Evolutionary conservation across 64 coral and sea anemone species (phyloP).

Genomic region (Dendronephthya gigantea): DNA sequence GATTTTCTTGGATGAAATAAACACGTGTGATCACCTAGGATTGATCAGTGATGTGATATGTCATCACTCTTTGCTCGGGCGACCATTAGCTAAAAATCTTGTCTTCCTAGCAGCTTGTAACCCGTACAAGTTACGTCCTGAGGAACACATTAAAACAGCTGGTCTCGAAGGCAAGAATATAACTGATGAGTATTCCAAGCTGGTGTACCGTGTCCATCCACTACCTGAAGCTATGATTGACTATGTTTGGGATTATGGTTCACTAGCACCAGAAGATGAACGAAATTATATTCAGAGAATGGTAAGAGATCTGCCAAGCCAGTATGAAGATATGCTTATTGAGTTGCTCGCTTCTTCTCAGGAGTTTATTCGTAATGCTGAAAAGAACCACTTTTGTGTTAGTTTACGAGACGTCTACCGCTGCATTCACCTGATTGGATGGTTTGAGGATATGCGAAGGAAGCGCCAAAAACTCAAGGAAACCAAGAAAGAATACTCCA

Average conservation of each 20-base stretch:
- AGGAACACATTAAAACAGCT: constrained; percentile 60
- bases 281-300: constrained; percentile 70
- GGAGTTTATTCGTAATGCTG: constrained; percentile 46
- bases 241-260: constrained; percentile 96
- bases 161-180: constrained; percentile 58
- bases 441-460: constrained; percentile 39
- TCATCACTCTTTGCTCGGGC: constrained; percentile 49
- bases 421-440: constrained; percentile 54
- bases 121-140: constrained; percentile 60
- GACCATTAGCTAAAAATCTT: constrained; percentile 50
- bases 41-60: constrained; percentile 57
- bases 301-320: constrained; percentile 51
- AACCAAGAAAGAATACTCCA: background rate
- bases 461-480: background rate
- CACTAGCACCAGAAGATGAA: constrained; percentile 53
- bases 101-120: constrained; percentile 85
- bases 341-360: constrained; percentile 52
- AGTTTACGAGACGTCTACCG: constrained; percentile 74
- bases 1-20: constrained; percentile 89
- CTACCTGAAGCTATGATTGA: constrained; percentile 93
- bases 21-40: constrained; percentile 69
- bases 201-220: constrained; percentile 86
- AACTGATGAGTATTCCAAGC: constrained; percentile 57
- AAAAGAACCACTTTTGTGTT: constrained; percentile 65
- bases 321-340: constrained; percentile 27